Percentiles rank a stretch among this genome's conserved stretches.
Conservation (phyloP, 2,888 invertebrate genomes). For the Acronicta psi region DNA sequence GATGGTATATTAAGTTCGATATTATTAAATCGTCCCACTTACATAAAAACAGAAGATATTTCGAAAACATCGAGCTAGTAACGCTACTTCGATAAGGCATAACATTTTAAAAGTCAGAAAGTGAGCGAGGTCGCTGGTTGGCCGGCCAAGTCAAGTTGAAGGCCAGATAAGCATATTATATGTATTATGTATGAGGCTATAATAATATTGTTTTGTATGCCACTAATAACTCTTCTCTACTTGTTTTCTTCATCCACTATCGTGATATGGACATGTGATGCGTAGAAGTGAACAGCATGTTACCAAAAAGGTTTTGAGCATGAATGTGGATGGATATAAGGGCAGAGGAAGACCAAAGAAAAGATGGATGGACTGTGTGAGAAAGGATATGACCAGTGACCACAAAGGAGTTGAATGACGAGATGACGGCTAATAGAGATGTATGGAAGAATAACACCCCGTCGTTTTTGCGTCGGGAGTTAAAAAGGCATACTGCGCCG, state of each 20-base stretch:
- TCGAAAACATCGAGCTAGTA: conserved; percentile 25
- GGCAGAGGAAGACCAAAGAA: no score
- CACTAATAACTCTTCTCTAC: conserved; percentile 15
- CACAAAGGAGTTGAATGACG: no score
- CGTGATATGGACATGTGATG: no score
- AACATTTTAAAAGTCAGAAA: conserved; percentile 49
- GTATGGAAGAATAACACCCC: no score
- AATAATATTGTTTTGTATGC: conserved; percentile 28
- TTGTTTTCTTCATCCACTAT: conserved; percentile 16
- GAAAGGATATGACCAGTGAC: no score
- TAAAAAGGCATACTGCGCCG: no score
- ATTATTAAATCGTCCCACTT: not conserved
- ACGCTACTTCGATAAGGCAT: conserved; percentile 42
- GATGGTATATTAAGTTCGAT: not conserved
- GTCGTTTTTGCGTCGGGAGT: no score
- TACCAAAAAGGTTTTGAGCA: no score
- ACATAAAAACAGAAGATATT: not conserved
- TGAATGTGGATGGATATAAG: no score
- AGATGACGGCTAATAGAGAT: no score
- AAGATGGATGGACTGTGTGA: no score
- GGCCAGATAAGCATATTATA: conserved; percentile 50
- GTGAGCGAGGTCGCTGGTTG: conserved; percentile 53
- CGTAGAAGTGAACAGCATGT: no score
- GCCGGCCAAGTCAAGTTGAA: conserved; percentile 64
- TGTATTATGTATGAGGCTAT: conserved; percentile 30